phyloP scores from a whole-genome alignment of 2,113 vertebrate genomes.

The Pygoscelis adeliae region DNA sequence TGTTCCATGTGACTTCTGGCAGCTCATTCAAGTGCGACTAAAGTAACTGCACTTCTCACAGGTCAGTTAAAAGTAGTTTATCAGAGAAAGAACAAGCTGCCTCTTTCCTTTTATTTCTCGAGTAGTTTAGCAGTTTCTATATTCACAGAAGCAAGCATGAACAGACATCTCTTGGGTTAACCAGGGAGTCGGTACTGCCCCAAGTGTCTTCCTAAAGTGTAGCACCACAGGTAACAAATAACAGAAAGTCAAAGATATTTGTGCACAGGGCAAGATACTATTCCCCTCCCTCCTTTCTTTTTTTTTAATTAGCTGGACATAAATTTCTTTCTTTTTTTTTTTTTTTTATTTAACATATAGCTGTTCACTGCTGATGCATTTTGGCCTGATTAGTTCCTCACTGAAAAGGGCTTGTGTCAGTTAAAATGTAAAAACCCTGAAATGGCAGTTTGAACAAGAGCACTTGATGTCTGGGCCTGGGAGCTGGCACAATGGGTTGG shows the following conservation, averaged over 20 bases:
- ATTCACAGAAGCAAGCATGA: background rate
- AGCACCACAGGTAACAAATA: background rate
- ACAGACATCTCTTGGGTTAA: background rate
- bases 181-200: background rate
- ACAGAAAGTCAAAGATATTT: background rate
- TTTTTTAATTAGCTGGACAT: background rate
- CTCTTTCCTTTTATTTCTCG: background rate
- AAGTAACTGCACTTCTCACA: background rate
- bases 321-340: background rate
- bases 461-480: background rate
- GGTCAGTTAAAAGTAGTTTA: background rate
- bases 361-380: background rate
- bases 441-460: background rate
- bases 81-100: background rate
- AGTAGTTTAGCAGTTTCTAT: background rate
- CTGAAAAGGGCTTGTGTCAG: background rate
- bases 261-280: background rate
- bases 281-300: fast-evolving
- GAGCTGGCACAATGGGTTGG: fast-evolving
- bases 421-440: background rate
- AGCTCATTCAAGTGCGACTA: background rate
- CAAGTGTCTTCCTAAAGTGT: background rate
- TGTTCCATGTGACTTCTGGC: background rate
- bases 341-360: background rate
- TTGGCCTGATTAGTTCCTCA: background rate